Percentiles rank a stretch among this genome's conserved stretches.
phyloP scores from a whole-genome alignment of 2,888 invertebrate genomes.

The Athrips mouffetella region DNA sequence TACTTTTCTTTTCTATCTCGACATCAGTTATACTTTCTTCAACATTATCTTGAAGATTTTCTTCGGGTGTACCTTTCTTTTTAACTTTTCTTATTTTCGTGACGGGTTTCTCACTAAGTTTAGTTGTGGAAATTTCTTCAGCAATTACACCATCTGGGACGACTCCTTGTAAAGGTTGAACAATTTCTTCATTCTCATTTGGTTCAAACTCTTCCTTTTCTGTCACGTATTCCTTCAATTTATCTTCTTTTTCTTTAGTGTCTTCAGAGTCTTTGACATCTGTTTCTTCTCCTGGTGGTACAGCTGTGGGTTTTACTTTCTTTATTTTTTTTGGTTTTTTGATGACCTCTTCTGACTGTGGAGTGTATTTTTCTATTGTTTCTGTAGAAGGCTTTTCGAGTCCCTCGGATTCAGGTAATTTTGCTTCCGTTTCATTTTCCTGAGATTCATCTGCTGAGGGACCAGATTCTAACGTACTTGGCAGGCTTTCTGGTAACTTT shows the following conservation, averaged over 20 bases:
- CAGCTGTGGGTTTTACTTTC: background rate
- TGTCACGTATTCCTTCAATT: background rate
- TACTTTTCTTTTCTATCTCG: background rate
- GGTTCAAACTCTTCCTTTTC: background rate
- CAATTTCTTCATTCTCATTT: background rate
- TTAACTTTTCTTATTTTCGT: background rate
- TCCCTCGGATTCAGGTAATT: no score
- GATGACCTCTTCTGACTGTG: background rate
- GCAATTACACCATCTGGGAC: background rate
- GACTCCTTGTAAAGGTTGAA: background rate
- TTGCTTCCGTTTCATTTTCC: no score
- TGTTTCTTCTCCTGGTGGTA: background rate
- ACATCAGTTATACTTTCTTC: background rate
- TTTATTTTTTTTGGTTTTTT: background rate
- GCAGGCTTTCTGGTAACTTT: background rate
- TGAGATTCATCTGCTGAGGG: no score
- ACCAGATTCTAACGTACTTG: no score
- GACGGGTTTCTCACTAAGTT: background rate
- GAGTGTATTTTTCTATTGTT: background rate
- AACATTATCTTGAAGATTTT: background rate
- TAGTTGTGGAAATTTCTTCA: no score
- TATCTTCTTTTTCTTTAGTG: background rate
- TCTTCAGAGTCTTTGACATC: background rate
- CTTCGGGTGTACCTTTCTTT: background rate
- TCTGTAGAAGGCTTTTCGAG: background rate